A percentile compares a stretch with the other conserved stretches of the same genome.
These are phyloP conservation scores for Apis florea DNA, from an alignment of 1,140 invertebrate species.

Conservation along the genomic window DNA sequence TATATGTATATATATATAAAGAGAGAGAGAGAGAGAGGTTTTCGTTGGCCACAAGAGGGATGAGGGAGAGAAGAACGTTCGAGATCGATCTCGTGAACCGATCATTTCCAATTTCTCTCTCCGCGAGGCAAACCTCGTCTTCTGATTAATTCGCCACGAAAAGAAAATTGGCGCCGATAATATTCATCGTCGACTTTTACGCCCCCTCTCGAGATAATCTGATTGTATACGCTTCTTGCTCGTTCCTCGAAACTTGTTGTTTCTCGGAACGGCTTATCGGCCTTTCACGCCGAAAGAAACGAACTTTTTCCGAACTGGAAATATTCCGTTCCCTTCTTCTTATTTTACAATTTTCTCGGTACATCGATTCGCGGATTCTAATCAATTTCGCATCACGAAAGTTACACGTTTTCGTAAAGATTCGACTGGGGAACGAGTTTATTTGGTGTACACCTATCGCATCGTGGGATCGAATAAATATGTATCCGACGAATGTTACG, in stretches of 20 bases:
- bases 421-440: too few relatives aligned
- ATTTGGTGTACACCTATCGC: not conserved
- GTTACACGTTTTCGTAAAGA: too few relatives aligned
- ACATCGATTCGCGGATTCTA: not conserved
- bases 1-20: not conserved
- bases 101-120: too few relatives aligned
- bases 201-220: not conserved
- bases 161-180: not conserved
- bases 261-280: not conserved
- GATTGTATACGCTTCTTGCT: not conserved
- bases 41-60: not conserved
- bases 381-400: not conserved
- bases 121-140: not conserved
- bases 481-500: not conserved
- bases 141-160: not conserved
- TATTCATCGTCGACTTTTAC: not conserved
- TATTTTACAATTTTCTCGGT: too few relatives aligned
- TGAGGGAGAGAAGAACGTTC: too few relatives aligned
- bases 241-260: not conserved
- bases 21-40: too few relatives aligned
- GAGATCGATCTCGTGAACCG: slow-evolving; percentile 5
- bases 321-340: too few relatives aligned
- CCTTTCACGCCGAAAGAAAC: not conserved
- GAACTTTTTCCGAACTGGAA: not conserved
- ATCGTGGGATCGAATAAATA: too few relatives aligned